Evolutionary conservation across 1,140 invertebrate species (phyloP).

Genomic region (Pissodes strobi): DNA sequence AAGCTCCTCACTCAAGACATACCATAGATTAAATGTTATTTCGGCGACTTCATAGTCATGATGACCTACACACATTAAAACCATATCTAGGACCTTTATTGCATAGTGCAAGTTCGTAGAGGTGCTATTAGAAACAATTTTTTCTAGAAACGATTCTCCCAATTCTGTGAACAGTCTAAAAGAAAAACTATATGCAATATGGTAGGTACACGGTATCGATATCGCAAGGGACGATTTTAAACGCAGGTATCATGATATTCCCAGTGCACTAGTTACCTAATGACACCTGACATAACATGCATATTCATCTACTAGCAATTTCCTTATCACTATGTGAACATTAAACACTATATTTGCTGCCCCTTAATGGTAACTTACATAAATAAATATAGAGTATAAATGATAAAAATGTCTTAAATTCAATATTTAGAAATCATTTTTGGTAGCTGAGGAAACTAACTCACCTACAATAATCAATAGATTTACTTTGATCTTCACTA

Average conservation of each 20-base stretch:
- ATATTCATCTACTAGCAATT: no score
- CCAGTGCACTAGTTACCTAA: no score
- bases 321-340: no score
- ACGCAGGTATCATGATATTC: no score
- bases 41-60: conserved; percentile 97
- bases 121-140: conserved; percentile 69
- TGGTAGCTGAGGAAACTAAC: neutral
- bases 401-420: no score
- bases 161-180: conserved; percentile 84
- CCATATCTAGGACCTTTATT: conserved; percentile 84
- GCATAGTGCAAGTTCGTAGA: conserved; percentile 73
- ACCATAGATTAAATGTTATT: conserved; percentile 98
- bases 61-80: conserved; percentile 91
- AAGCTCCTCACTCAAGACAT: conserved; percentile 89
- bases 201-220: no score
- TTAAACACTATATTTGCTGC: no score
- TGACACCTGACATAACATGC: no score
- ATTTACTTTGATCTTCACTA: conserved; percentile 89
- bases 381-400: no score
- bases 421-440: no score
- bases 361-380: no score
- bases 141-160: conserved; percentile 86
- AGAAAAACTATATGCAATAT: conserved; percentile 51
- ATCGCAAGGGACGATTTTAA: no score
- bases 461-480: conserved; percentile 84